These are phyloP conservation scores for Cerceris rybyensis DNA, from an alignment of 2,888 invertebrate species.

Conservation along the genomic window DNA sequence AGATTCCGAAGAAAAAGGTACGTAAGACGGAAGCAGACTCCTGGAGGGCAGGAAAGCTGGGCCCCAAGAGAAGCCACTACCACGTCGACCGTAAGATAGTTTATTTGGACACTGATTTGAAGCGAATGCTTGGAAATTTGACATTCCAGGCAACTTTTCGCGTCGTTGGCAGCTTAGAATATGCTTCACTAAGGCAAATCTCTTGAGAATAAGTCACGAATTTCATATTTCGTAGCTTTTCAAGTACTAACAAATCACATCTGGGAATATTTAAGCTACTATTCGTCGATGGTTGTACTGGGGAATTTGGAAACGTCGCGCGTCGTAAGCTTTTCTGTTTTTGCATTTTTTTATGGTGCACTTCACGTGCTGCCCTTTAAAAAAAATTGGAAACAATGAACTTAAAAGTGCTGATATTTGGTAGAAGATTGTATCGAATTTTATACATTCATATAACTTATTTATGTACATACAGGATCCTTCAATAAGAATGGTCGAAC, in stretches of 20 bases:
- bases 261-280: conserved; percentile 37
- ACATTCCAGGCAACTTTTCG: conserved; percentile 69
- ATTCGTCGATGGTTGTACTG: not conserved
- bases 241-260: conserved; percentile 29
- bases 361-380: not conserved
- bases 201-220: conserved; percentile 39
- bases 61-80: conserved; percentile 62
- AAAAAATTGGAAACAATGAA: not conserved
- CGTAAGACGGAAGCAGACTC: conserved; percentile 42
- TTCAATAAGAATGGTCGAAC: no score
- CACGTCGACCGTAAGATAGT: conserved; percentile 66
- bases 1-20: conserved; percentile 45
- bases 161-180: conserved; percentile 39
- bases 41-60: conserved; percentile 26
- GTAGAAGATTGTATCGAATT: no score
- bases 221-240: conserved; percentile 47
- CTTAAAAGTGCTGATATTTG: no score
- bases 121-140: conserved; percentile 76
- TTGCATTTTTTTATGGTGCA: not conserved
- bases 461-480: no score
- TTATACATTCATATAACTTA: no score
- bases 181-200: conserved; percentile 29
- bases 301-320: conserved; percentile 43
- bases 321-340: not conserved
- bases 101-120: conserved; percentile 76